These are phyloP conservation scores for Talpa occidentalis DNA, from an alignment of 2,113 vertebrate genomes.

Conservation along the genomic window DNA sequence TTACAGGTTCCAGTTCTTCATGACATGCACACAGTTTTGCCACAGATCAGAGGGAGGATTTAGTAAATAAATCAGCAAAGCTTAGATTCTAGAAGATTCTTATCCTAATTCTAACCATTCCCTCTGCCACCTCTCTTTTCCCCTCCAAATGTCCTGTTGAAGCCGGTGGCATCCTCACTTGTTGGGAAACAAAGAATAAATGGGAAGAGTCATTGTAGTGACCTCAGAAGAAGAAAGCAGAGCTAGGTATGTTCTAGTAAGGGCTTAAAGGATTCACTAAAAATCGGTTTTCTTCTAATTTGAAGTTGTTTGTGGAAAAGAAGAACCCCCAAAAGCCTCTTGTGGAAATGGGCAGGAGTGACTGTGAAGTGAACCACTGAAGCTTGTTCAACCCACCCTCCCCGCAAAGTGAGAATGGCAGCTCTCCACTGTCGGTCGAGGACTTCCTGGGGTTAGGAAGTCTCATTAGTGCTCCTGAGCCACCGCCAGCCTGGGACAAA, in stretches of 20 bases:
- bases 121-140: not conserved
- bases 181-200: not conserved
- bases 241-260: not conserved
- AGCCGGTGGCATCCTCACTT: not conserved
- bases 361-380: not conserved
- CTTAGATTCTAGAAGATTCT: not conserved
- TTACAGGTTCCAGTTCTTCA: not conserved
- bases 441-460: not conserved
- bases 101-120: not conserved
- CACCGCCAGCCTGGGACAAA: not conserved
- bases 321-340: not conserved
- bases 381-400: not conserved
- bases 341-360: not conserved
- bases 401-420: no score
- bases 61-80: not conserved
- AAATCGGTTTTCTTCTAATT: not conserved
- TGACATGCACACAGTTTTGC: not conserved
- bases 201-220: not conserved
- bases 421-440: not conserved
- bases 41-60: not conserved
- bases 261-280: not conserved
- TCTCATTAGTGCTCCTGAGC: not conserved
- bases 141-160: not conserved
- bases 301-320: not conserved
- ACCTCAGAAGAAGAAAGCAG: not conserved